Evolutionary conservation across 2,797 vertebrate genomes (phyloP).

Genomic region (Bradypodion ventrale): DNA sequence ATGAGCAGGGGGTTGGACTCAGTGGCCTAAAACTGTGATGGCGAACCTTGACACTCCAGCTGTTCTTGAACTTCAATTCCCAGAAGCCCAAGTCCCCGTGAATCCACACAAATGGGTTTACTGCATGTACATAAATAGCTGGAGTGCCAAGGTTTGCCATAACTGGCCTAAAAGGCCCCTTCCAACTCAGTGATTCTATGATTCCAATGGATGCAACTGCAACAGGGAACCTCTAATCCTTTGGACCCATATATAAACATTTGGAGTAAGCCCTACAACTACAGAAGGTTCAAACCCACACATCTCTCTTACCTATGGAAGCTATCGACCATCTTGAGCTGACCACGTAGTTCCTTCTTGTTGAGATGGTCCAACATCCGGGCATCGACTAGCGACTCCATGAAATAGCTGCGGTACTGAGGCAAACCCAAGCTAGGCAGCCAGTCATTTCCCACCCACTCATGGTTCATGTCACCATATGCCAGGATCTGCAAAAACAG

Average conservation of each 20-base stretch:
- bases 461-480: conserved; percentile 82
- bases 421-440: conserved; percentile 91
- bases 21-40: too few species aligned
- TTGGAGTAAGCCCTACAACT: background rate
- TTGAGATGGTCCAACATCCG: conserved; percentile 94
- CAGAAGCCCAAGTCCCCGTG: too few species aligned
- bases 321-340: conserved; percentile 96
- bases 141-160: too few species aligned
- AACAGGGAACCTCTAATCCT: background rate
- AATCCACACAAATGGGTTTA: too few species aligned
- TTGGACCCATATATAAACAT: background rate
- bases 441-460: conserved; percentile 87
- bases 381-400: conserved; percentile 94
- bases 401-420: conserved; percentile 93
- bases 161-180: too few species aligned
- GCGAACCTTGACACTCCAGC: too few species aligned
- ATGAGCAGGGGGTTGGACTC: too few species aligned
- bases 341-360: conserved; percentile 92
- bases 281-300: background rate
- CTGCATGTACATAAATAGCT: too few species aligned
- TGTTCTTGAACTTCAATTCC: too few species aligned
- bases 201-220: background rate
- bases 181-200: too few species aligned
- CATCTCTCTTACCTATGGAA: conserved; percentile 87
- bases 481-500: conserved; percentile 84